Evolutionary conservation across 2,888 invertebrate genomes (phyloP).

Genomic region (Temnothorax rugatulus): DNA sequence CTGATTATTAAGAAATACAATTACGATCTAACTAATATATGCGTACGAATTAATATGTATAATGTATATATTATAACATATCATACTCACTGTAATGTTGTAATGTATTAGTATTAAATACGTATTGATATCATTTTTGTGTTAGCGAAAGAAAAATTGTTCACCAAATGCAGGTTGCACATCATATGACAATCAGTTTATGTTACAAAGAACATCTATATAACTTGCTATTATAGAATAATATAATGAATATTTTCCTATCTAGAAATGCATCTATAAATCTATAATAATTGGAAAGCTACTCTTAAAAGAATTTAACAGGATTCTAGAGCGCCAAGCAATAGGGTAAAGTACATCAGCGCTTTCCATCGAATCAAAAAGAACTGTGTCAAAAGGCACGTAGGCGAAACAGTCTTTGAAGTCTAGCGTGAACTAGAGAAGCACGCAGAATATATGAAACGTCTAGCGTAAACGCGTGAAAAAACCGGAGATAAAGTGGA

Average conservation of each 20-base stretch:
- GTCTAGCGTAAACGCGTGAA: conserved; percentile 58
- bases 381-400: conserved; percentile 82
- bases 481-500: conserved; percentile 57
- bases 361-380: conserved; percentile 82
- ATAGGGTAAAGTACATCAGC: conserved; percentile 6
- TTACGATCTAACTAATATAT: background rate
- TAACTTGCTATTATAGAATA: background rate
- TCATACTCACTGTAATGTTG: background rate
- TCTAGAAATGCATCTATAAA: background rate
- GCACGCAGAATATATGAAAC: conserved; percentile 65
- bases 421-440: conserved; percentile 65
- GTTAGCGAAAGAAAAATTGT: background rate
- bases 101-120: background rate
- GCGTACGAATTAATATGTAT: background rate
- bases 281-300: background rate
- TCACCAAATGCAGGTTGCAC: background rate
- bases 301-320: background rate
- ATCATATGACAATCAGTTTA: background rate
- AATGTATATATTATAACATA: background rate
- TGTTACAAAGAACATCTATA: background rate
- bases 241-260: background rate
- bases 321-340: conserved; percentile 51
- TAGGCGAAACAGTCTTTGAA: conserved; percentile 77
- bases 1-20: background rate
- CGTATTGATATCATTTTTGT: background rate